Evolutionary conservation across 2,113 vertebrate genomes (phyloP).

Genomic region (Orientallactaga bullata): DNA sequence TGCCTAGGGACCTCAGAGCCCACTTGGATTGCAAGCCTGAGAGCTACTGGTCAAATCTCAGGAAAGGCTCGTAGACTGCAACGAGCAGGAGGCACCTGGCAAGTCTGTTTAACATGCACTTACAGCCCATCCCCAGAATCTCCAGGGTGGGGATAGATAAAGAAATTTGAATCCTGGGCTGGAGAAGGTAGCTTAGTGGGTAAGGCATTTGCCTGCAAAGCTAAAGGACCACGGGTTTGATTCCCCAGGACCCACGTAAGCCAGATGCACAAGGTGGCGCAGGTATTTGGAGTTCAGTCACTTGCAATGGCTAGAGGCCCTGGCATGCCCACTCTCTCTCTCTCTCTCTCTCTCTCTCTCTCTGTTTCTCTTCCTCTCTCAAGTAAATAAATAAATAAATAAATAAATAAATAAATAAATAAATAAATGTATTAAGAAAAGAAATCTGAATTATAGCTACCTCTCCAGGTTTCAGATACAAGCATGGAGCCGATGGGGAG

Average conservation of each 20-base stretch:
- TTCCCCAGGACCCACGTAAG: too few species aligned
- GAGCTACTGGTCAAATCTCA: rapidly evolving
- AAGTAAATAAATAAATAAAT: too few species aligned
- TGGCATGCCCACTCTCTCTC: too few species aligned
- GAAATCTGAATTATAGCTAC: background rate
- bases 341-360: too few species aligned
- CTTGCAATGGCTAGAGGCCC: too few species aligned
- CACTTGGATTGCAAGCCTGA: background rate
- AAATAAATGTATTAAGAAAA: background rate
- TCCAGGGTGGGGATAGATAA: background rate
- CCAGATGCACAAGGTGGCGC: too few species aligned
- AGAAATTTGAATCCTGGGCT: background rate
- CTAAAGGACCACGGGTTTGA: too few species aligned
- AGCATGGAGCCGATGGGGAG: background rate
- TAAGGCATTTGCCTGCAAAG: too few species aligned
- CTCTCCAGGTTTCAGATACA: background rate
- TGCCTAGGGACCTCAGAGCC: constrained; percentile 2
- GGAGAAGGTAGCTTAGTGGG: too few species aligned
- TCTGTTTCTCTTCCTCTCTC: too few species aligned
- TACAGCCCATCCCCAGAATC: background rate
- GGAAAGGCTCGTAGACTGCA: background rate
- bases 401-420: too few species aligned
- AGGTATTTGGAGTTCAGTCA: too few species aligned
- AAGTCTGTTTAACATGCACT: background rate
- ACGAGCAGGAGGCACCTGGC: background rate